Evolutionary conservation across 1,140 invertebrate species (phyloP), one percentile per base, ranked within the genome.

Genomic region (Magallana ariakensis): DNA sequence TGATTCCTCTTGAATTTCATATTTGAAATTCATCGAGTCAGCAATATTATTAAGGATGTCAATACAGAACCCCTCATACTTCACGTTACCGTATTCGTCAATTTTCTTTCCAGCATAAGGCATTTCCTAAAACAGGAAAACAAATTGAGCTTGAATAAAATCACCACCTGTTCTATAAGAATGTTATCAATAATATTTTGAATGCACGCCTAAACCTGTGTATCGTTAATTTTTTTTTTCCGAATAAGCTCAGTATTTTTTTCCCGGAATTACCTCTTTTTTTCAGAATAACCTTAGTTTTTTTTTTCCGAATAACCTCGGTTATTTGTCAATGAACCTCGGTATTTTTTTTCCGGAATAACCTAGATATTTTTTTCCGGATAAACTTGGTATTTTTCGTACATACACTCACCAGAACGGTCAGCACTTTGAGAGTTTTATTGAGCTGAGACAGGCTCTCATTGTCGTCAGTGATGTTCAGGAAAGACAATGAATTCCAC

Each of bases 1-100:
- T 8, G 33, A 5, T n/a, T 82, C 55, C 55, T 55, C 55, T 22
- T 55, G 53, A 10, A 82, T 82, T 19, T 82, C 80, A 16, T 82
- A 82, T 10, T 54, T 82, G 46, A 82, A 82, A 6, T 82, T 82
- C 11, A 82, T 5, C 19, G 19, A 19, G 0, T 82, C 80, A n/a
- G 53, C 55, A 11, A 82, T 82, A n/a, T 15, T 6, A 8, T 82
- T 22, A 6, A 82, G 55, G 54, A 82, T 82, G 16, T 82, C 80
- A 54, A 82, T 82, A 56, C 46, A 54, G 80, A 82, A 82, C 8
- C 80, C 80, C 46, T 54, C 55, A 22, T 82, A 82, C 19, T 54
- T 26, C 22, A 26, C 22, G 19, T 70, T 84, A 15, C 53, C 85
- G n/a, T 83, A 62, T 9, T 56, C 85, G n/a, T 80, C 84, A 55